phyloP scores from a whole-genome alignment of 2,113 vertebrate species.

The Platichthys flesus region DNA sequence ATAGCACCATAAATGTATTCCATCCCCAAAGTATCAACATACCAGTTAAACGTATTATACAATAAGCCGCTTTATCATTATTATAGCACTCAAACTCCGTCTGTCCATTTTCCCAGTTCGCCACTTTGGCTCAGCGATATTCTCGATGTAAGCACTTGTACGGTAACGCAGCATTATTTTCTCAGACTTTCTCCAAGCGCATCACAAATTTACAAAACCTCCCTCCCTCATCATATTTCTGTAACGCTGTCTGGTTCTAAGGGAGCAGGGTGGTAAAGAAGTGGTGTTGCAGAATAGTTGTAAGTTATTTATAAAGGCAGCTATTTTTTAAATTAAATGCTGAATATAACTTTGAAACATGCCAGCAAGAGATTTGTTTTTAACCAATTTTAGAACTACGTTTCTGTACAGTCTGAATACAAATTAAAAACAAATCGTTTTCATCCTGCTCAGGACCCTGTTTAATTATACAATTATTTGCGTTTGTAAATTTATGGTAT shows the following conservation, averaged over 20 bases:
- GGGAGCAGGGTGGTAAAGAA: neutral
- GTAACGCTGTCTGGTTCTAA: neutral
- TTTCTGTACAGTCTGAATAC: no score
- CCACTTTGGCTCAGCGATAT: neutral
- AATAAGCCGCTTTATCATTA: neutral
- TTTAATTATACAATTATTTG: neutral
- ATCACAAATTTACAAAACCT: neutral
- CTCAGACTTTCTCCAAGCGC: neutral
- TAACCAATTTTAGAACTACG: neutral
- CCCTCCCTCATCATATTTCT: neutral
- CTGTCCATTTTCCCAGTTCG: neutral
- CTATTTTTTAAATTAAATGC: conserved; percentile 38
- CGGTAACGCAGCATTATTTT: neutral
- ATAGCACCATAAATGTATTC: conserved; percentile 9
- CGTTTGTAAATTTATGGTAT: neutral
- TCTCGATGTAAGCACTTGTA: neutral
- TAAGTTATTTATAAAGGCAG: conserved; percentile 50
- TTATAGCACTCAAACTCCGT: neutral
- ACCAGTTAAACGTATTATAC: conserved; percentile 8
- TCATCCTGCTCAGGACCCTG: conserved; percentile 24
- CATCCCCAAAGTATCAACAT: neutral
- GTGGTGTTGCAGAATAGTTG: conserved; percentile 6
- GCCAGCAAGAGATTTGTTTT: conserved; percentile 54
- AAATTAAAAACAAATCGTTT: neutral
- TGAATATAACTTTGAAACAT: conserved; percentile 27